Evolutionary conservation across 2,113 vertebrate species (phyloP).

Genomic region (Oncorhynchus mykiss): DNA sequence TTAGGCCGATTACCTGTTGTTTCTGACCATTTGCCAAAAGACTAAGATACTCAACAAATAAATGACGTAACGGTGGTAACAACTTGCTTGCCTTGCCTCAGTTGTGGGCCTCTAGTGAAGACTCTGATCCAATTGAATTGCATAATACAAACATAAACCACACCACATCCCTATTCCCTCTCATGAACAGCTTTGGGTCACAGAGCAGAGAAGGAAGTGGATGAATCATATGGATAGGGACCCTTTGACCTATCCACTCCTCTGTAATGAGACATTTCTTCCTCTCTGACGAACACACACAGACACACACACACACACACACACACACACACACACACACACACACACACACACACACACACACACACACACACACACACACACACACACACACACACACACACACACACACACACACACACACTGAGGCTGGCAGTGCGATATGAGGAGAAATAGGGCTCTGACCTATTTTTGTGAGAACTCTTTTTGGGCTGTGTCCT

Average conservation of each 20-base stretch:
- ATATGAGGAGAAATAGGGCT: conserved; percentile 28
- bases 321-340: too few relatives aligned
- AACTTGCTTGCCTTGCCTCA: too few relatives aligned
- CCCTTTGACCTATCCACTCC: conserved; percentile 50
- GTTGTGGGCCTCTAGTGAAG: background rate
- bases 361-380: background rate
- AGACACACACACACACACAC: background rate
- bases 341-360: background rate
- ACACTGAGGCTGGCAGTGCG: conserved; percentile 1
- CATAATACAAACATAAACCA: background rate
- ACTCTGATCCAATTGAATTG: background rate
- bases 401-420: conserved; percentile 15
- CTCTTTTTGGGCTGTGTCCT: conserved; percentile 27
- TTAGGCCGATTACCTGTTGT: too few relatives aligned
- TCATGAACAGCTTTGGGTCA: background rate
- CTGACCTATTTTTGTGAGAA: conserved; percentile 36
- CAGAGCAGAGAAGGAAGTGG: background rate
- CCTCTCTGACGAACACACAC: background rate
- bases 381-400: conserved; percentile 6
- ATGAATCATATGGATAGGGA: conserved; percentile 45
- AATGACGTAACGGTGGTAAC: too few relatives aligned
- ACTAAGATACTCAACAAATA: too few relatives aligned
- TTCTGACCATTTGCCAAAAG: too few relatives aligned
- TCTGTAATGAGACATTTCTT: conserved; percentile 7
- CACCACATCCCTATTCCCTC: background rate